These are phyloP conservation scores for Chaetops frenatus DNA, from an alignment of 2,113 vertebrate species.

Conservation along the genomic window DNA sequence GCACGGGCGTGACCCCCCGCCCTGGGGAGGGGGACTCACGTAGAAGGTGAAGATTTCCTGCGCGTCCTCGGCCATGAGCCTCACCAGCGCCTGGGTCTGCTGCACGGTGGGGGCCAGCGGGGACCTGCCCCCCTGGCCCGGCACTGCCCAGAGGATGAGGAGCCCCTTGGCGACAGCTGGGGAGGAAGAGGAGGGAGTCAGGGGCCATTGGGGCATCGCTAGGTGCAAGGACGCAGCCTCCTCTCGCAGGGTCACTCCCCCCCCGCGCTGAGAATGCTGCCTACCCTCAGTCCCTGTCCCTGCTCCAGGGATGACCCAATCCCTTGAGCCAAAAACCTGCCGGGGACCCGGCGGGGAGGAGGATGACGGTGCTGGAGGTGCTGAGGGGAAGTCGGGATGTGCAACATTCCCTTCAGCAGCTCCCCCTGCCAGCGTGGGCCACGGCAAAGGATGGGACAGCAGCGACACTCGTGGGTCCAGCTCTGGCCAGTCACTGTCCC, in stretches of 20 bases:
- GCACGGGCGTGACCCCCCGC: rapidly evolving
- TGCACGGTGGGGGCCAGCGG: background rate
- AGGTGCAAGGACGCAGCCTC: background rate
- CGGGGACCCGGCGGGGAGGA: rapidly evolving
- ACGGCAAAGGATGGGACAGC: background rate
- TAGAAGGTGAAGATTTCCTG: constrained; percentile 38
- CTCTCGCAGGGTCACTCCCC: rapidly evolving
- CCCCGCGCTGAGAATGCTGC: rapidly evolving
- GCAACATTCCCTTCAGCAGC: background rate
- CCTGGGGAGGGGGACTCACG: background rate
- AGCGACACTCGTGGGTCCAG: background rate
- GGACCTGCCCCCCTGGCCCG: background rate
- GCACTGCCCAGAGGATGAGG: constrained; percentile 5
- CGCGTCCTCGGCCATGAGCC: background rate
- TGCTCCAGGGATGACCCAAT: background rate
- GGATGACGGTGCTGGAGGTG: background rate
- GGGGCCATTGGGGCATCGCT: rapidly evolving
- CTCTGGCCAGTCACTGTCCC: background rate
- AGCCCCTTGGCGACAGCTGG: constrained; percentile 32
- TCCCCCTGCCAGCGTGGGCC: background rate
- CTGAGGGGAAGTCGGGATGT: background rate
- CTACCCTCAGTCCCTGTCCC: rapidly evolving
- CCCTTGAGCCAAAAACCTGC: background rate
- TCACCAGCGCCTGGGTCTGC: constrained; percentile 30
- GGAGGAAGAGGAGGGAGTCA: background rate